A percentile compares a stretch with the other conserved stretches of the same genome.
These are phyloP conservation scores for Brachypalpus laphriformis DNA, from an alignment of 2,888 invertebrate genomes.

Conservation along the genomic window DNA sequence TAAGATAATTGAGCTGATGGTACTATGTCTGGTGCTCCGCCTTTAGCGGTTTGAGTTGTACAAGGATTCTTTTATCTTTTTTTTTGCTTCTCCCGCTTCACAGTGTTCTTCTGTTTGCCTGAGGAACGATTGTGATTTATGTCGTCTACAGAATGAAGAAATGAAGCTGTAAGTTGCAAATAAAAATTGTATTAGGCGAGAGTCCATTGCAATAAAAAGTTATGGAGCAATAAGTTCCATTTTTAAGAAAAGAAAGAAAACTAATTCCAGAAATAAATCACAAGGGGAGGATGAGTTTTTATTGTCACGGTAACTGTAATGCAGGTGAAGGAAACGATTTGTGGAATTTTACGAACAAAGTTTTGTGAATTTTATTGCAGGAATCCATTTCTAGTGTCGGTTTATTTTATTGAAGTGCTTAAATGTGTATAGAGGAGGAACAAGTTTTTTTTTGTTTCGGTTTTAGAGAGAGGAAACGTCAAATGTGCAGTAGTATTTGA, in stretches of 20 bases:
- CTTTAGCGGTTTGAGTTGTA: slow-evolving; percentile 31
- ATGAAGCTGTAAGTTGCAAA: slow-evolving; percentile 56
- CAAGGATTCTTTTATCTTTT: slow-evolving; percentile 8
- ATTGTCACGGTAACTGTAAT: slow-evolving; percentile 24
- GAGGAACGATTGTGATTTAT: slow-evolving; percentile 48
- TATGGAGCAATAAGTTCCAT: slow-evolving; percentile 46
- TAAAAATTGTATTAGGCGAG: slow-evolving; percentile 45
- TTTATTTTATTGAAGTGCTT: slow-evolving; percentile 50
- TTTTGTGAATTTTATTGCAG: slow-evolving; percentile 41
- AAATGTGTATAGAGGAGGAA: neutral
- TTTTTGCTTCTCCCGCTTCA: neutral
- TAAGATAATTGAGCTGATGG: slow-evolving; percentile 67
- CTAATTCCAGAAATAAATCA: slow-evolving; percentile 45
- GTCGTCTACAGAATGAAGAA: slow-evolving; percentile 47
- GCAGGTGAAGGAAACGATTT: slow-evolving; percentile 53
- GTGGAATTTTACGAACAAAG: slow-evolving; percentile 44
- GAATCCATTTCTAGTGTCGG: slow-evolving; percentile 41
- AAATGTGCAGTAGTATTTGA: slow-evolving; percentile 1
- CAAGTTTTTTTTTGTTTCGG: neutral
- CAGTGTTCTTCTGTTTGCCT: neutral
- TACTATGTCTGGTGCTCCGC: slow-evolving; percentile 22
- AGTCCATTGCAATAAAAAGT: slow-evolving; percentile 62
- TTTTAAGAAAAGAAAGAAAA: slow-evolving; percentile 14
- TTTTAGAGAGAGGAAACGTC: slow-evolving; percentile 26
- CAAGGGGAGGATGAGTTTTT: slow-evolving; percentile 44